Conservation (phyloP, 2,797 vertebrate species). For the Ceryle rudis region DNA sequence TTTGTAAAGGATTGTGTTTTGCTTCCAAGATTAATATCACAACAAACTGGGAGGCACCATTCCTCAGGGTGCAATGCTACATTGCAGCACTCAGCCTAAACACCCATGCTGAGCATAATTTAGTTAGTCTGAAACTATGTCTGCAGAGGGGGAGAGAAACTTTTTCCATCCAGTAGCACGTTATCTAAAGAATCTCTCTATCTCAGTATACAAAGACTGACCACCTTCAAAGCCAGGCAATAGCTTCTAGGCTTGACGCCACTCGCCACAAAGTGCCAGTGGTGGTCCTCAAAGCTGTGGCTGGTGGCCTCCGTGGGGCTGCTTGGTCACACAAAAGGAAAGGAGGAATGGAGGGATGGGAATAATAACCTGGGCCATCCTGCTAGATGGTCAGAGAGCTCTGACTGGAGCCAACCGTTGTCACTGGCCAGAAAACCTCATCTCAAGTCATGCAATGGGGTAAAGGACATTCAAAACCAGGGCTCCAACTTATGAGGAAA, state of each 20-base stretch:
- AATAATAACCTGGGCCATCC: not conserved
- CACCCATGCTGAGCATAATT: constrained; percentile 48
- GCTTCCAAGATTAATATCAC: constrained; percentile 66
- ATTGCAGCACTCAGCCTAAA: constrained; percentile 22
- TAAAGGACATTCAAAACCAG: not conserved
- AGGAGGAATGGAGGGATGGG: not conserved
- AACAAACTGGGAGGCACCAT: constrained; percentile 58
- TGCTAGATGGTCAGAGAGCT: not conserved
- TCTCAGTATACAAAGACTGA: not conserved
- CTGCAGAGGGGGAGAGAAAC: not conserved
- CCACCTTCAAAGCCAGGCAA: not conserved
- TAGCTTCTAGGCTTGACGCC: not conserved
- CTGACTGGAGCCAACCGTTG: not conserved
- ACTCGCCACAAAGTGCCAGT: not conserved
- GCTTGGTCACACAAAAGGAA: not conserved
- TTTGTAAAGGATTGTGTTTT: constrained; percentile 60
- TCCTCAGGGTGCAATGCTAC: constrained; percentile 32
- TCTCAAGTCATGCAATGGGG: not conserved
- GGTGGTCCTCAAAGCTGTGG: not conserved
- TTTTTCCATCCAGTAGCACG: not conserved
- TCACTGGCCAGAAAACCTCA: not conserved
- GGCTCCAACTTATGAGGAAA: not conserved
- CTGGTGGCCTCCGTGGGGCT: not conserved
- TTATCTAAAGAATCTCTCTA: constrained; percentile 7
- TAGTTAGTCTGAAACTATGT: constrained; percentile 8